A percentile compares a stretch with the other conserved stretches of the same genome.
These are phyloP conservation scores for Matsumurasca onukii DNA, from an alignment of 1,140 invertebrate genomes.

Conservation along the genomic window DNA sequence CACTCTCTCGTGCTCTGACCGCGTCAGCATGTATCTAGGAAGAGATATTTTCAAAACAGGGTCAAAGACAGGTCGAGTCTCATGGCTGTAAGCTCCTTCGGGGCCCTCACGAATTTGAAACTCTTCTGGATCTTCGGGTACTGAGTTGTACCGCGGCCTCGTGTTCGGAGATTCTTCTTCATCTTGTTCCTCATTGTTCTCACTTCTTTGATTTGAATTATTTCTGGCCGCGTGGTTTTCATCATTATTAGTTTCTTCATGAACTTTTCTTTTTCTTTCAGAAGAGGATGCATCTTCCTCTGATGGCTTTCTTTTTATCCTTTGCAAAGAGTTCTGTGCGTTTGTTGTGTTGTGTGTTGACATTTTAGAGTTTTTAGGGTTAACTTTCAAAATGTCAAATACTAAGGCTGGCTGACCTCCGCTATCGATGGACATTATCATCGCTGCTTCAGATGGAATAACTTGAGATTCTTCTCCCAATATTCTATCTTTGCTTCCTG, in stretches of 20 bases:
- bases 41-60: conserved; percentile 60
- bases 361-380: too few relatives aligned
- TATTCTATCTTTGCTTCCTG: too few relatives aligned
- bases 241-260: not conserved
- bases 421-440: not conserved
- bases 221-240: not conserved
- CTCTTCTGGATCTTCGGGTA: conserved; percentile 37
- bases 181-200: conserved; percentile 23
- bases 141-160: conserved; percentile 36
- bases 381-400: conserved; percentile 12
- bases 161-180: conserved; percentile 33
- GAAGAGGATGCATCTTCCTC: not conserved
- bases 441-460: too few relatives aligned
- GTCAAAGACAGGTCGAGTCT: conserved; percentile 63
- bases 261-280: not conserved
- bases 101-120: conserved; percentile 43
- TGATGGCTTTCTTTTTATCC: too few relatives aligned
- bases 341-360: too few relatives aligned
- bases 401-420: not conserved
- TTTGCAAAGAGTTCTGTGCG: too few relatives aligned
- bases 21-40: conserved; percentile 65
- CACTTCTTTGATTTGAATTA: conserved; percentile 1
- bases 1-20: conserved; percentile 62
- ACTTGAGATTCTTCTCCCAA: too few relatives aligned
- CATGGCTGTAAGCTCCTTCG: conserved; percentile 53